A percentile compares a stretch with the other conserved stretches of the same genome.
These are phyloP conservation scores for Ondatra zibethicus DNA, from an alignment of 2,113 vertebrate species.

Conservation along the genomic window DNA sequence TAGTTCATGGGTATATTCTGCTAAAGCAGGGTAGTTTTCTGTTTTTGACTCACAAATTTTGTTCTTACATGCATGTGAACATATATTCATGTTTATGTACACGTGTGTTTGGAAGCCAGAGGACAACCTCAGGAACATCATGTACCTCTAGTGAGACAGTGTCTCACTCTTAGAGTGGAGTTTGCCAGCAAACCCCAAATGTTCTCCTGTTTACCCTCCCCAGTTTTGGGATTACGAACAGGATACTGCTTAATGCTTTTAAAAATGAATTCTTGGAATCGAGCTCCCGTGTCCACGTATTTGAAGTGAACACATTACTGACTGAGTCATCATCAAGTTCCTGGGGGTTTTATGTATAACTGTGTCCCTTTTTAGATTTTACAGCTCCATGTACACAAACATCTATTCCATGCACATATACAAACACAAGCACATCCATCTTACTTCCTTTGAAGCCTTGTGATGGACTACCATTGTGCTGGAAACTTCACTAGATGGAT, in stretches of 20 bases:
- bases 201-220: neutral
- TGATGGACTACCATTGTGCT: too few relatives aligned
- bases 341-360: neutral
- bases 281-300: neutral
- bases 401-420: neutral
- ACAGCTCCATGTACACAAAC: neutral
- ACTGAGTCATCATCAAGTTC: neutral
- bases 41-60: conserved; percentile 10
- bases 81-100: neutral
- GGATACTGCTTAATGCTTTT: too few relatives aligned
- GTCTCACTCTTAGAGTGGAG: neutral
- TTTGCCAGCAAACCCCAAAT: neutral
- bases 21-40: neutral
- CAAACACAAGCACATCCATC: neutral
- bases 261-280: neutral
- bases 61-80: neutral
- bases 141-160: neutral
- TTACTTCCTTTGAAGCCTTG: neutral
- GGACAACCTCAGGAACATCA: neutral
- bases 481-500: neutral
- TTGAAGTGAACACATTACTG: too few relatives aligned
- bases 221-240: neutral
- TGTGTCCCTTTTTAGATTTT: neutral
- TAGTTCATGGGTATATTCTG: neutral
- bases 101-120: neutral